A percentile compares a stretch with the other conserved stretches of the same genome.
Evolutionary conservation across 1,140 invertebrate genomes (phyloP).

Genomic region (Steinernema feltiae): DNA sequence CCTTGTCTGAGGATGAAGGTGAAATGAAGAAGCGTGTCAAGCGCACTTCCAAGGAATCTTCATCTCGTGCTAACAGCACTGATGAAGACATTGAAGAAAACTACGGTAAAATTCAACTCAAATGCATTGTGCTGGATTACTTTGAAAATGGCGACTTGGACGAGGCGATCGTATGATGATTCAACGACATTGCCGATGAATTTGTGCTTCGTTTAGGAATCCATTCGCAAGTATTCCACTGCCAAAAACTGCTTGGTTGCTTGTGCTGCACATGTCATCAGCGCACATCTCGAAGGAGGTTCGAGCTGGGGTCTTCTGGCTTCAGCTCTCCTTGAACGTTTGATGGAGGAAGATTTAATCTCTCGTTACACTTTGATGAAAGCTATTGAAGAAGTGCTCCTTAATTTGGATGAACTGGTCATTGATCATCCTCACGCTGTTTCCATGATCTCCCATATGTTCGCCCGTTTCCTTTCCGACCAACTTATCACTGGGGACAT

Average conservation of each 20-base stretch:
- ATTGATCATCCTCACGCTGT: neutral
- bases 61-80: neutral
- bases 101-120: neutral
- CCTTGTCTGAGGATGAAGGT: neutral
- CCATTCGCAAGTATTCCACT: neutral
- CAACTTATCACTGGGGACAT: neutral
- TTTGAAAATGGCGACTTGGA: neutral
- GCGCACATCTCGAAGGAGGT: neutral
- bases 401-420: neutral
- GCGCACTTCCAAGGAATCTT: neutral
- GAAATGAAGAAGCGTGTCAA: no score
- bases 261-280: neutral
- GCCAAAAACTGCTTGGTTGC: neutral
- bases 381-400: neutral
- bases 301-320: neutral
- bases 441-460: neutral
- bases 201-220: neutral
- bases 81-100: neutral
- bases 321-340: neutral
- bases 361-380: neutral
- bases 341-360: conserved; percentile 1
- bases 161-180: neutral
- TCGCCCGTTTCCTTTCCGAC: neutral
- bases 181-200: neutral
- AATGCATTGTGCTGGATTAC: neutral